phyloP scores from a whole-genome alignment of 2,113 vertebrate species.

The Pionites leucogaster region DNA sequence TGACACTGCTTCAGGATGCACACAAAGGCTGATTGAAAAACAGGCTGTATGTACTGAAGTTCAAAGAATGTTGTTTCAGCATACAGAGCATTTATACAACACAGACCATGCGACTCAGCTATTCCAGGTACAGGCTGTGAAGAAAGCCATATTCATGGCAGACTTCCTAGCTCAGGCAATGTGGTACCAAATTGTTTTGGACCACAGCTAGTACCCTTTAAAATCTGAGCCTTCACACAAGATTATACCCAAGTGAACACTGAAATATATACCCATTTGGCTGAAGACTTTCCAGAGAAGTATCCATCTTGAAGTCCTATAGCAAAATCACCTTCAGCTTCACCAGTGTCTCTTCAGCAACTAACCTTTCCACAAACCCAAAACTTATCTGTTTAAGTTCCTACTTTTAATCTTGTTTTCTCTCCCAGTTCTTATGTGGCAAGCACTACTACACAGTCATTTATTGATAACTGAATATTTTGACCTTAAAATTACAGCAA shows the following conservation, averaged over 20 bases:
- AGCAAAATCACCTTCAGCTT: neutral
- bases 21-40: neutral
- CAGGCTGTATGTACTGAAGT: rapidly evolving
- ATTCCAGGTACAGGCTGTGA: neutral
- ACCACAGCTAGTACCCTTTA: neutral
- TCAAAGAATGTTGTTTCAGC: neutral
- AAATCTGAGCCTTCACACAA: neutral
- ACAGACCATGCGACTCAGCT: neutral
- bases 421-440: neutral
- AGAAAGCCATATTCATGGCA: neutral
- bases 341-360: neutral
- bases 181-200: neutral
- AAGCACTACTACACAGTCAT: neutral
- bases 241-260: neutral
- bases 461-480: neutral
- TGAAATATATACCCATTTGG: rapidly evolving
- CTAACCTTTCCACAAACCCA: neutral
- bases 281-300: neutral
- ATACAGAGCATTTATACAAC: neutral
- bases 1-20: neutral
- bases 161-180: neutral
- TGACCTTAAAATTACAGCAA: neutral
- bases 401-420: neutral
- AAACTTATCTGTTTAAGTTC: neutral
- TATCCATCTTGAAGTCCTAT: neutral